phyloP scores from a whole-genome alignment of 2,888 invertebrate genomes.

The Pherbina coryleti region DNA sequence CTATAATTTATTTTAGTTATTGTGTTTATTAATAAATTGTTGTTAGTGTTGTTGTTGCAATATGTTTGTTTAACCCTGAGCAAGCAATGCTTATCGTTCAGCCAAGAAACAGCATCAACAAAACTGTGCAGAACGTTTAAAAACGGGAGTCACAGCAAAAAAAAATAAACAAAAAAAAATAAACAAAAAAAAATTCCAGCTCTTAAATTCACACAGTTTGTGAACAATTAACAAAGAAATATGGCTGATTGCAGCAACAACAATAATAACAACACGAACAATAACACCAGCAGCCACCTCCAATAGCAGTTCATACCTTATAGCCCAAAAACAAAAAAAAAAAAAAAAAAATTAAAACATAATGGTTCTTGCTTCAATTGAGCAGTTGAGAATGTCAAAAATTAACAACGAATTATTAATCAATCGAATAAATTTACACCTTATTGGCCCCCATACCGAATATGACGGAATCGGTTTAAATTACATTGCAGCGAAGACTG shows the following conservation, averaged over 20 bases:
- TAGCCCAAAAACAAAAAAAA: neutral
- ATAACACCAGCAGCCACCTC: neutral
- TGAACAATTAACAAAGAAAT: conserved; percentile 29
- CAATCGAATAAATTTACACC: conserved; percentile 65
- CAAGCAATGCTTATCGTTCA: conserved; percentile 6
- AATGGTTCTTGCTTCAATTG: conserved; percentile 8
- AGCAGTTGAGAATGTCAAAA: conserved; percentile 38
- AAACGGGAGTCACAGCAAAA: neutral
- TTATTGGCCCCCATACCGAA: conserved; percentile 65
- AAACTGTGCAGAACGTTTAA: neutral
- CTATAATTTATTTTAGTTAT: too few relatives aligned
- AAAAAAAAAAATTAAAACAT: conserved; percentile 9
- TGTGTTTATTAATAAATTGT: neutral
- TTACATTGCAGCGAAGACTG: neutral
- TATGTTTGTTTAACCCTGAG: conserved; percentile 19
- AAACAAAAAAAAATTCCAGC: conserved; percentile 25
- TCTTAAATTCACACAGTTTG: conserved; percentile 33
- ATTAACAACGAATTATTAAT: conserved; percentile 57
- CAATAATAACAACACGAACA: too few relatives aligned
- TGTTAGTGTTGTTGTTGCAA: neutral
- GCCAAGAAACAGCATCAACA: neutral
- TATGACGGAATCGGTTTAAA: conserved; percentile 14
- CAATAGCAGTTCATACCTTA: neutral
- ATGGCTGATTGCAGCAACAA: conserved; percentile 25
- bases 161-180: conserved; percentile 26